A percentile compares a stretch with the other conserved stretches of the same genome.
Conservation (phyloP, 1,140 invertebrate species). For the Linepithema humile region DNA sequence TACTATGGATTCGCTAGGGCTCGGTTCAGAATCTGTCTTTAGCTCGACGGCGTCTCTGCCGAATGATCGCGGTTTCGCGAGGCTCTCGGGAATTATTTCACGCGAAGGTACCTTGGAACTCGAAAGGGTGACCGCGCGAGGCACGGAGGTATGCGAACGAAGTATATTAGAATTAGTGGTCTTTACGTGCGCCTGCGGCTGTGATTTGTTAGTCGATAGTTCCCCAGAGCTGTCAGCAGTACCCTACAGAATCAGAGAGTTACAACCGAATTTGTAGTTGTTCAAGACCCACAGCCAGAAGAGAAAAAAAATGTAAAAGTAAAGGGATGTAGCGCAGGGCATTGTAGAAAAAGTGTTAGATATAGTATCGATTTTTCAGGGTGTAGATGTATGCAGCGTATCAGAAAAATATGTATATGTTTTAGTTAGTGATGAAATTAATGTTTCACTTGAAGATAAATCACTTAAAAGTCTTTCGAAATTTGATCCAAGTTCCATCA, state of each 20-base stretch:
- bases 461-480: not conserved
- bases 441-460: not conserved
- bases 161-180: conserved; percentile 76
- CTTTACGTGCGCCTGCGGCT: conserved; percentile 73
- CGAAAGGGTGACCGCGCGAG: conserved; percentile 78
- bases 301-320: conserved; percentile 28
- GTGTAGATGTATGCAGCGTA: not conserved
- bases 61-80: conserved; percentile 59
- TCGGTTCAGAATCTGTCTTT: conserved; percentile 50
- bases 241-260: conserved; percentile 81
- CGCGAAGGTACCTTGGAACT: conserved; percentile 79
- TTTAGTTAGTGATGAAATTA: not conserved
- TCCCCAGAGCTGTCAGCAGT: conserved; percentile 80
- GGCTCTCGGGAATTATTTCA: conserved; percentile 72
- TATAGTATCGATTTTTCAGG: not conserved
- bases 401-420: not conserved
- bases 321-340: not conserved
- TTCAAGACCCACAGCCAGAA: conserved; percentile 61
- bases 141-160: conserved; percentile 58
- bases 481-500: not conserved
- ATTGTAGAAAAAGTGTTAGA: not conserved
- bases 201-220: conserved; percentile 80
- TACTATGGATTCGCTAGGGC: conserved; percentile 47
- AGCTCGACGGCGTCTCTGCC: conserved; percentile 42
- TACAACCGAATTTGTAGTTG: conserved; percentile 60